These are phyloP conservation scores for Rattus rattus DNA, from an alignment of 2,113 vertebrate genomes.

Conservation along the genomic window DNA sequence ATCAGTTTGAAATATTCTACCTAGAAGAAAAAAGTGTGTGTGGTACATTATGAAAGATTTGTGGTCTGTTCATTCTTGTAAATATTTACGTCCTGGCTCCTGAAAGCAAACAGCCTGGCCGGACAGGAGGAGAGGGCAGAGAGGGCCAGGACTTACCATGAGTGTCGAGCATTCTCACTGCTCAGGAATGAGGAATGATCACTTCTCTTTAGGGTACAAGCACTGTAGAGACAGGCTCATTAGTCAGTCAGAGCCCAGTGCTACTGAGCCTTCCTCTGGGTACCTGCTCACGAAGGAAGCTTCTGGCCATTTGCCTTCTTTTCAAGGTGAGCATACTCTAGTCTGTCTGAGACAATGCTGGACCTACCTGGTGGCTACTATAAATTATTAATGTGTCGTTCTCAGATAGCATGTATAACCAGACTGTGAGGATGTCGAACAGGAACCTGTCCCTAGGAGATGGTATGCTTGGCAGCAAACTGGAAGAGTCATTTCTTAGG, in stretches of 20 bases:
- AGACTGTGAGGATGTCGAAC: neutral
- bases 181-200: too few relatives aligned
- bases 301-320: neutral
- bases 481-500: neutral
- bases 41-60: neutral
- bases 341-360: slow-evolving; percentile 36
- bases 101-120: neutral
- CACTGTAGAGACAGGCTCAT: neutral
- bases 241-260: neutral
- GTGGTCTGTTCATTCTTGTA: neutral
- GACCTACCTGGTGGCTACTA: slow-evolving; percentile 5
- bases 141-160: accelerated
- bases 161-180: too few relatives aligned
- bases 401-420: slow-evolving; percentile 38
- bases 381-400: slow-evolving; percentile 59
- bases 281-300: neutral
- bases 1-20: neutral
- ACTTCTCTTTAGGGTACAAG: accelerated
- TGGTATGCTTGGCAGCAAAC: neutral
- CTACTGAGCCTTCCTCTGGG: neutral
- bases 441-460: neutral
- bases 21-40: neutral
- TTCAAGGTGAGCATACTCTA: slow-evolving; percentile 47
- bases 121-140: neutral
- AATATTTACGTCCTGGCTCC: neutral